These are phyloP conservation scores for Carollia perspicillata DNA, from an alignment of 2,113 vertebrate species.

Conservation along the genomic window DNA sequence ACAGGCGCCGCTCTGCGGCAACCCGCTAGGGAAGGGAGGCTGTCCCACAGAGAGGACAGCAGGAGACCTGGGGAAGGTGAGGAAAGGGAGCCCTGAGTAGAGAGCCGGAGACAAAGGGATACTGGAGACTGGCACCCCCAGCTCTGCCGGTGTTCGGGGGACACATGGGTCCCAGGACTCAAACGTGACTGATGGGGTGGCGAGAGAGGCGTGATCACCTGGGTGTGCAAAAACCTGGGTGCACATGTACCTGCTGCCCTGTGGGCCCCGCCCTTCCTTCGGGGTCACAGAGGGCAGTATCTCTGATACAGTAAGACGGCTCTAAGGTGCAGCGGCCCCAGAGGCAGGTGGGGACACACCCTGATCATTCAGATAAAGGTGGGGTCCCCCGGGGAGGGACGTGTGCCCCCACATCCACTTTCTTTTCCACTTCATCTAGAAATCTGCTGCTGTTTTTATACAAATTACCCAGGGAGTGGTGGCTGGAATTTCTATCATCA, in stretches of 20 bases:
- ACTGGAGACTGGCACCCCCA: background rate
- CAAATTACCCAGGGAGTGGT: background rate
- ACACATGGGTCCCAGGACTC: background rate
- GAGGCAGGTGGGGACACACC: background rate
- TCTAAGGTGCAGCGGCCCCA: background rate
- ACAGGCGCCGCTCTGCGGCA: background rate
- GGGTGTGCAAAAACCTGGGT: background rate
- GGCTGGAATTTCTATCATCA: slow-evolving; percentile 1
- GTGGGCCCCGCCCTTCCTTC: background rate
- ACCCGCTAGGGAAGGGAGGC: slow-evolving; percentile 1
- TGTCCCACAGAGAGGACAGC: background rate
- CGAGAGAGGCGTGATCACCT: background rate
- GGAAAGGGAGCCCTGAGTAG: background rate
- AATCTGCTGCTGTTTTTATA: background rate
- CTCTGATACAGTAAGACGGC: background rate
- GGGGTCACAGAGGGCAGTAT: background rate
- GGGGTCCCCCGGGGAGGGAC: background rate
- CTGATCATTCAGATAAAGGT: background rate
- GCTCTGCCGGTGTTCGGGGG: background rate
- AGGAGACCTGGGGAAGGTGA: background rate
- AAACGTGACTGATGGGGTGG: background rate
- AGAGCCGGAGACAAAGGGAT: background rate
- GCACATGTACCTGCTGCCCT: background rate
- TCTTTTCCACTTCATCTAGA: background rate
- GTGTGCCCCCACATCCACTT: background rate